phyloP scores from a whole-genome alignment of 2,888 invertebrate genomes.

The Danaus chrysippus region DNA sequence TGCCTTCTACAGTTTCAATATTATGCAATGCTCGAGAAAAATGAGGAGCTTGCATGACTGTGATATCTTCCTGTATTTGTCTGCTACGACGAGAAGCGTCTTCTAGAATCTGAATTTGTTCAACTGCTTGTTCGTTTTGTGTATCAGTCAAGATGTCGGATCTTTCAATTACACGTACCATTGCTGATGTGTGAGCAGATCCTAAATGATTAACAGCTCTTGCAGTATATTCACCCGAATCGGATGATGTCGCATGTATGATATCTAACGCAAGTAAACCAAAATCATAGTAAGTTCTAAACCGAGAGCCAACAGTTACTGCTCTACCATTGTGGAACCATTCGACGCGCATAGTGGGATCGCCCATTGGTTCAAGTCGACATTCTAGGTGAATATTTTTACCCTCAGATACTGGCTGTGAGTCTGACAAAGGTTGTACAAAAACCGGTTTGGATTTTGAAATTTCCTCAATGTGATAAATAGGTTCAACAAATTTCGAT shows the following conservation, averaged over 20 bases:
- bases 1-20: conserved; percentile 93
- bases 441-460: conserved; percentile 97
- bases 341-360: conserved; percentile 96
- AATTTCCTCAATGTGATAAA: conserved; percentile 94
- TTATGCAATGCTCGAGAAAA: conserved; percentile 93
- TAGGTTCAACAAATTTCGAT: conserved; percentile 90
- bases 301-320: conserved; percentile 93
- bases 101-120: conserved; percentile 94
- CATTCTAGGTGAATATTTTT: conserved; percentile 95
- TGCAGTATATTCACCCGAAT: conserved; percentile 97
- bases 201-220: conserved; percentile 96
- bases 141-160: conserved; percentile 92
- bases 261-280: conserved; percentile 98
- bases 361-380: conserved; percentile 95
- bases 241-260: conserved; percentile 94
- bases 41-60: conserved; percentile 90
- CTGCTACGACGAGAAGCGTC: conserved; percentile 85
- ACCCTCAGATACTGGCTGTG: conserved; percentile 91
- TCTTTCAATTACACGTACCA: conserved; percentile 90
- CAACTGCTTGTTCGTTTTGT: conserved; percentile 94
- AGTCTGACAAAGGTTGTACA: conserved; percentile 91
- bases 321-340: conserved; percentile 97
- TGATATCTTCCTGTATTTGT: conserved; percentile 88
- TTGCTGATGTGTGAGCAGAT: conserved; percentile 93
- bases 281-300: conserved; percentile 97